phyloP scores from a whole-genome alignment of 2,797 vertebrate species.

The Leucoraja ocellata region DNA sequence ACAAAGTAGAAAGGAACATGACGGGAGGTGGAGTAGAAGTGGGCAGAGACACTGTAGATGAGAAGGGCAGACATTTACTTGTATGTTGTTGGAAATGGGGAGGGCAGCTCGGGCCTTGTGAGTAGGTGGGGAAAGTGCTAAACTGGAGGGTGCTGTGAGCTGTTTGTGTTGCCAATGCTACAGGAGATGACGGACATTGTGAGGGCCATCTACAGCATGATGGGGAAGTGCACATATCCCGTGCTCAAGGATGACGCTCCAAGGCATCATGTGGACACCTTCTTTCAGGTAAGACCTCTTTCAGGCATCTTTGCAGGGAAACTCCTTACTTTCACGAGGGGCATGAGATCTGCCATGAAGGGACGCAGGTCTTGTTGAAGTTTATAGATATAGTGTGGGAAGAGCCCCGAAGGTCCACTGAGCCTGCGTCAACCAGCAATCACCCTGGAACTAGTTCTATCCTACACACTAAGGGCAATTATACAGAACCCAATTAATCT shows the following conservation, averaged over 20 bases:
- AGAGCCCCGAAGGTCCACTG: no score
- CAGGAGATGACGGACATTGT: constrained; percentile 98
- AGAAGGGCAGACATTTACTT: background rate
- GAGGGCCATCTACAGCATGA: constrained; percentile 97
- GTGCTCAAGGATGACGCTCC: constrained; percentile 87
- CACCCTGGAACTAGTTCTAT: no score
- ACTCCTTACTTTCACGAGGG: background rate
- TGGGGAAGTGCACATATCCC: constrained; percentile 94
- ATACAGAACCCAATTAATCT: no score
- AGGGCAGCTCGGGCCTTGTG: background rate
- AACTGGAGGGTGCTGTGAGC: no score
- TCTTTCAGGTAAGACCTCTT: constrained; percentile 74
- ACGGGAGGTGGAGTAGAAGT: no score
- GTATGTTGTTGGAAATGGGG: constrained; percentile 12
- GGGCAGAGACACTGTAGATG: no score
- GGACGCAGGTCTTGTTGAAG: background rate
- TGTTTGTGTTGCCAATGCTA: background rate
- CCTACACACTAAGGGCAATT: no score
- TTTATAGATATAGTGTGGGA: no score
- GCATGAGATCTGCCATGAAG: background rate
- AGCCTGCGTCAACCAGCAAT: no score
- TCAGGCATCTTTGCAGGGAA: no score
- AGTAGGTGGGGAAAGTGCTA: no score
- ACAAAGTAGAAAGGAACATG: no score
- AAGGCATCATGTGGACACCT: constrained; percentile 86